Conservation (phyloP, 2,888 invertebrate genomes). For the Petrophora chlorosata region DNA sequence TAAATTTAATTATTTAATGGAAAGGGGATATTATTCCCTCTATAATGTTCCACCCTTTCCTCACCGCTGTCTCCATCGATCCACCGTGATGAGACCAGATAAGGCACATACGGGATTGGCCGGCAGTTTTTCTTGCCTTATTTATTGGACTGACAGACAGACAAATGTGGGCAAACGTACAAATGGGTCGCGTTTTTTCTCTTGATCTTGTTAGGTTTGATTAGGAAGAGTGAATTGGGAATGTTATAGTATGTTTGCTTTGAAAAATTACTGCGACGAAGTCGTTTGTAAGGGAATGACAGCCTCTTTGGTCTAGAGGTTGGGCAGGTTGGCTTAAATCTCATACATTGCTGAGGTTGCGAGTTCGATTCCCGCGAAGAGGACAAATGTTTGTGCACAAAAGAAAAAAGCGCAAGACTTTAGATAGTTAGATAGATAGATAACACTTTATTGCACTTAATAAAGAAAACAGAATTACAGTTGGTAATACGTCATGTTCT, state of each 20-base stretch:
- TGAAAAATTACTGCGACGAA: constrained; percentile 24
- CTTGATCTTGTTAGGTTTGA: constrained; percentile 62
- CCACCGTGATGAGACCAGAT: constrained; percentile 72
- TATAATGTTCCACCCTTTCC: constrained; percentile 38
- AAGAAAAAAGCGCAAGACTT: no score
- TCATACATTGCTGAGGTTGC: no score
- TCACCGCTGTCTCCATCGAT: constrained; percentile 67
- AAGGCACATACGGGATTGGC: constrained; percentile 77
- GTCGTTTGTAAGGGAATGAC: constrained; percentile 15
- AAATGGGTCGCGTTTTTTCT: constrained; percentile 66
- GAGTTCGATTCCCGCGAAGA: no score
- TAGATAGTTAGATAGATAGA: no score
- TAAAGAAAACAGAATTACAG: no score
- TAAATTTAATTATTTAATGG: background rate
- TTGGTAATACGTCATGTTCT: no score
- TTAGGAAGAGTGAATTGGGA: constrained; percentile 55
- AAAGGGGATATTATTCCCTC: constrained; percentile 49
- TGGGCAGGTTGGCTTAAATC: no score
- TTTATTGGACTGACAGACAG: constrained; percentile 75
- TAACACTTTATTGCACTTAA: no score
- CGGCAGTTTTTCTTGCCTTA: constrained; percentile 69
- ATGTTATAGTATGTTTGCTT: constrained; percentile 27
- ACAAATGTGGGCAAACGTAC: constrained; percentile 75
- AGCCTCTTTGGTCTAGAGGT: no score
- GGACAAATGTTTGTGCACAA: no score